Evolutionary conservation across 1,140 invertebrate species (phyloP).

Genomic region (Eumeta japonica): DNA sequence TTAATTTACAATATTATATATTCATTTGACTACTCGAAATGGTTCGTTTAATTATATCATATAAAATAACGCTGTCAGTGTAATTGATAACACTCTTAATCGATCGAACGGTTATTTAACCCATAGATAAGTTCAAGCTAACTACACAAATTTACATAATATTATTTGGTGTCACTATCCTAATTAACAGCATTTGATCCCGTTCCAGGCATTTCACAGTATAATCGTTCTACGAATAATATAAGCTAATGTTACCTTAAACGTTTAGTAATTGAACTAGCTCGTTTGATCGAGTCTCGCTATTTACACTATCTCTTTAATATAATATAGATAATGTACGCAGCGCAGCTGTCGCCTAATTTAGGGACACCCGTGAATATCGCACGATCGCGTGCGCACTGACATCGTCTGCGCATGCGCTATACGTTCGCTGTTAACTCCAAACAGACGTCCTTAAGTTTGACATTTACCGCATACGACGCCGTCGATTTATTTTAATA

Average conservation of each 20-base stretch:
- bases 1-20: background rate
- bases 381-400: too few species aligned
- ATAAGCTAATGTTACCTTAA: conserved; percentile 6
- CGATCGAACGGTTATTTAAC: background rate
- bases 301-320: too few species aligned
- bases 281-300: too few species aligned
- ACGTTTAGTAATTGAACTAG: conserved; percentile 16
- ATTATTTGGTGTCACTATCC: too few species aligned
- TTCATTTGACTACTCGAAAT: background rate
- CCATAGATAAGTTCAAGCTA: conserved; percentile 5
- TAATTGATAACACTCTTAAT: background rate
- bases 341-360: too few species aligned
- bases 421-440: too few species aligned
- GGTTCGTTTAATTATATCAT: conserved; percentile 2
- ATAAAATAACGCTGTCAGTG: conserved; percentile 1
- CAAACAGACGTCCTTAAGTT: too few species aligned
- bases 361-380: too few species aligned
- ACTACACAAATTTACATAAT: conserved; percentile 11
- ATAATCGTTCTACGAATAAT: conserved; percentile 5
- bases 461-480: too few species aligned
- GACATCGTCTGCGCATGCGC: too few species aligned
- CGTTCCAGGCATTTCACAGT: conserved; percentile 46
- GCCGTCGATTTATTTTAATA: conserved; percentile 7
- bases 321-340: too few species aligned
- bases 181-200: conserved; percentile 53